Conservation (phyloP, 2,113 vertebrate species). For the Sinocyclocheilus rhinocerous region DNA sequence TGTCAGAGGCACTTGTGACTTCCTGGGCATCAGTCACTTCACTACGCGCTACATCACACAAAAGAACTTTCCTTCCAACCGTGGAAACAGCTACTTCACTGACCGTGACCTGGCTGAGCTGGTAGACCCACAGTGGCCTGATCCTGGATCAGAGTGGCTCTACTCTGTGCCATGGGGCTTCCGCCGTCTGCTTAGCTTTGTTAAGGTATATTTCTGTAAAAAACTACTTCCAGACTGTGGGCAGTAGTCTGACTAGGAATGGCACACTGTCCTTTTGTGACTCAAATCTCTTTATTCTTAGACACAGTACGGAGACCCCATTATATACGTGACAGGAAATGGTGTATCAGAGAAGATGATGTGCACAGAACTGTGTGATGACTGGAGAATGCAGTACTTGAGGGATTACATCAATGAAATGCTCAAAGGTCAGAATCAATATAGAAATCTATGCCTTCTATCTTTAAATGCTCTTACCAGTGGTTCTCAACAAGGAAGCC, state of each 20-base stretch:
- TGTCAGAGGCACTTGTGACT: conserved; percentile 86
- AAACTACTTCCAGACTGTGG: background rate
- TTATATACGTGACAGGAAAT: conserved; percentile 89
- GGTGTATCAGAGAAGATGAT: conserved; percentile 82
- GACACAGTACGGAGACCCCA: conserved; percentile 86
- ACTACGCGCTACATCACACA: conserved; percentile 83
- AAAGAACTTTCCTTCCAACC: conserved; percentile 78
- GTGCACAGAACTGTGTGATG: conserved; percentile 84
- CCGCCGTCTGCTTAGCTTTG: conserved; percentile 83
- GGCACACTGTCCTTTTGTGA: background rate
- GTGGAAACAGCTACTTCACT: conserved; percentile 79
- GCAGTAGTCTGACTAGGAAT: background rate
- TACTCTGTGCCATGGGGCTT: conserved; percentile 82
- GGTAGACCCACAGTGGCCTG: conserved; percentile 85
- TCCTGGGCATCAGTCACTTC: conserved; percentile 88
- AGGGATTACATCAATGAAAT: conserved; percentile 90
- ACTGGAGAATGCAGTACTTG: conserved; percentile 87
- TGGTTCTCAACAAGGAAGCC: background rate
- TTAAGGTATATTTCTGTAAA: conserved; percentile 78
- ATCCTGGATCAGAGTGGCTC: conserved; percentile 82
- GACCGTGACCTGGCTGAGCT: conserved; percentile 83
- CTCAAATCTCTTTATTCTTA: conserved; percentile 59
- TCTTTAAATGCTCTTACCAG: background rate
- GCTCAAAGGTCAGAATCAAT: conserved; percentile 83
- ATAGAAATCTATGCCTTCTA: background rate